These are phyloP conservation scores for Agrochola lota DNA, from an alignment of 2,888 invertebrate species.

Conservation along the genomic window DNA sequence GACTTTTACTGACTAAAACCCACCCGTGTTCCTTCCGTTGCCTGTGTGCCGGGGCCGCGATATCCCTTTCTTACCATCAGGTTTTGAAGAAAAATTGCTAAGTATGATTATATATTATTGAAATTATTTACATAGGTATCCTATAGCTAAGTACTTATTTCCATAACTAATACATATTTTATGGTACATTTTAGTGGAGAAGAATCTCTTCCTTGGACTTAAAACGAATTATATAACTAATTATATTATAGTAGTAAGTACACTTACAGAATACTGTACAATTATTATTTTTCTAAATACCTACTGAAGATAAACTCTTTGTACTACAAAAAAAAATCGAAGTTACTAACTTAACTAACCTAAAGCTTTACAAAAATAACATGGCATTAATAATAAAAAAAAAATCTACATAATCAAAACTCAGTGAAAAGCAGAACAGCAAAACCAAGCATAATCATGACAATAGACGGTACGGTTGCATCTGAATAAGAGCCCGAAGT, in stretches of 20 bases:
- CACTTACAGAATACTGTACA: constrained; percentile 9
- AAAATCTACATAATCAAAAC: not conserved
- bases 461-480: constrained; percentile 68
- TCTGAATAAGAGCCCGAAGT: constrained; percentile 59
- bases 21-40: no score
- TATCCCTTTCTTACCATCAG: no score
- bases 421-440: constrained; percentile 11
- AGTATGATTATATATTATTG: constrained; percentile 11
- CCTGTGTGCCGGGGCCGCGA: no score
- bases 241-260: no score
- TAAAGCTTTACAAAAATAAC: no score
- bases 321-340: not conserved
- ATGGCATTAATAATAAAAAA: no score
- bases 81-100: not conserved
- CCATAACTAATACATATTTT: not conserved
- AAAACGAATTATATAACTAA: constrained; percentile 18
- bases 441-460: constrained; percentile 56
- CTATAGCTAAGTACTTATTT: not conserved
- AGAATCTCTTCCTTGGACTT: constrained; percentile 69
- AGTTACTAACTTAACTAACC: no score
- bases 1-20: no score
- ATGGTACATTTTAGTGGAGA: constrained; percentile 69
- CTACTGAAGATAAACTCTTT: not conserved
- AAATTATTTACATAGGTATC: not conserved
- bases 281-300: not conserved